phyloP scores from a whole-genome alignment of 2,888 invertebrate species.

The Drosophila hamatofila region DNA sequence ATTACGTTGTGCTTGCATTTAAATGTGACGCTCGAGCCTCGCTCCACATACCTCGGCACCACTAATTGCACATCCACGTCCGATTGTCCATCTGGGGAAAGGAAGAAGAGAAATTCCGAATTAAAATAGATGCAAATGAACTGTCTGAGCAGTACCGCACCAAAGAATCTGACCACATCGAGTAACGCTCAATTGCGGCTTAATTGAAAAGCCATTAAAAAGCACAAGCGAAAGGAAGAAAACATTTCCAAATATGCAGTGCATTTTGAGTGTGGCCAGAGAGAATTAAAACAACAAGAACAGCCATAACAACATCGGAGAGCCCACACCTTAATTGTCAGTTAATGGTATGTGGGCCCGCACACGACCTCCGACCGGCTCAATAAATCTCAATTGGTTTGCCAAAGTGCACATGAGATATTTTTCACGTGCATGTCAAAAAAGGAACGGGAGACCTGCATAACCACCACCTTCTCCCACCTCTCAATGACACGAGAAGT shows the following conservation, averaged over 20 bases:
- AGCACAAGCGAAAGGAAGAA: slow-evolving; percentile 21
- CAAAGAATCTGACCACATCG: slow-evolving; percentile 7
- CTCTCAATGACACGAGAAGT: background rate
- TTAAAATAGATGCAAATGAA: slow-evolving; percentile 17
- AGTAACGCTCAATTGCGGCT: slow-evolving; percentile 52
- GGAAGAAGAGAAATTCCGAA: slow-evolving; percentile 19
- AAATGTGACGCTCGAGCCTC: slow-evolving; percentile 89
- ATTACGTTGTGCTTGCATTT: slow-evolving; percentile 92
- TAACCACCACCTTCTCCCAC: background rate
- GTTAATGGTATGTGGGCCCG: slow-evolving; percentile 32
- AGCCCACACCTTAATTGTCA: slow-evolving; percentile 38
- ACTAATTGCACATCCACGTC: slow-evolving; percentile 89
- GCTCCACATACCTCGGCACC: slow-evolving; percentile 90
- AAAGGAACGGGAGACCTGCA: slow-evolving; percentile 17
- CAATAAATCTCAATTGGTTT: slow-evolving; percentile 79
- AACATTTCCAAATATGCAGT: slow-evolving; percentile 40
- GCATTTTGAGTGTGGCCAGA: slow-evolving; percentile 39
- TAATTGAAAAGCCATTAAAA: slow-evolving; percentile 72
- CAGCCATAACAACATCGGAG: background rate
- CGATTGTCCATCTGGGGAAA: slow-evolving; percentile 84
- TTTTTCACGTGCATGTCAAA: slow-evolving; percentile 48
- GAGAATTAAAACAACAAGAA: slow-evolving; percentile 10
- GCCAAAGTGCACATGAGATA: slow-evolving; percentile 68
- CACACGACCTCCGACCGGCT: slow-evolving; percentile 35
- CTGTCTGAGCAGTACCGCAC: slow-evolving; percentile 16